Evolutionary conservation across 2,113 vertebrate species (phyloP).

Genomic region (Pionites leucogaster): DNA sequence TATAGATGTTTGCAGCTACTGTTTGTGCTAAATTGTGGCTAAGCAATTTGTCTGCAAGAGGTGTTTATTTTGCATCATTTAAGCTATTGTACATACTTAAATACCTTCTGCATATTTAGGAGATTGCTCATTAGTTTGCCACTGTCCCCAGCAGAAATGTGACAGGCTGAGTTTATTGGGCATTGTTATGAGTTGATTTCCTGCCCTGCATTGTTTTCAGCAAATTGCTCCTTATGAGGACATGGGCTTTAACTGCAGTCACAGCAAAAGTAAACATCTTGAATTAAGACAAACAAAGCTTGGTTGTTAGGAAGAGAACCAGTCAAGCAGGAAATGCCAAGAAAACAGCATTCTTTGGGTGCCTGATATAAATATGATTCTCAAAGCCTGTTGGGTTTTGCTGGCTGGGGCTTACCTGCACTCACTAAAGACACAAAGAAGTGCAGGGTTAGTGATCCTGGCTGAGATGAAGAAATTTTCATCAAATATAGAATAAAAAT

Average conservation of each 20-base stretch:
- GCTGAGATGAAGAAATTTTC: not conserved
- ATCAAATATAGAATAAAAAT: not conserved
- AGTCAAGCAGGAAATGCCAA: constrained; percentile 53
- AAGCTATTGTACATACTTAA: not conserved
- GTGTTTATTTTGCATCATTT: not conserved
- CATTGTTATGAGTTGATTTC: not conserved
- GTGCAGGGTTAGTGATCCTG: not conserved
- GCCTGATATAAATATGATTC: constrained; percentile 3
- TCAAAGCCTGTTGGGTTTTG: not conserved
- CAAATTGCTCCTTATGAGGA: constrained; percentile 15
- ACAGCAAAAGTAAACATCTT: constrained; percentile 39
- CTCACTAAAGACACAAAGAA: not conserved
- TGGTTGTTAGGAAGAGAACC: constrained; percentile 27
- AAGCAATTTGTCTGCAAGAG: not conserved
- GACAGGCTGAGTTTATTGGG: not conserved
- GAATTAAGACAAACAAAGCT: constrained; percentile 34
- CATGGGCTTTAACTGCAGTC: constrained; percentile 24
- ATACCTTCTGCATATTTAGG: not conserved
- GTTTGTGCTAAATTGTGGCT: not conserved
- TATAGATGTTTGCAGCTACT: not conserved
- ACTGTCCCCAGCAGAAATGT: constrained; percentile 10
- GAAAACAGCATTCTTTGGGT: constrained; percentile 26
- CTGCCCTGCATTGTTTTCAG: constrained; percentile 30
- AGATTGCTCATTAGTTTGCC: not conserved
- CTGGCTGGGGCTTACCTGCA: not conserved